phyloP scores from a whole-genome alignment of 1,140 invertebrate genomes.

The Lepeophtheirus salmonis region DNA sequence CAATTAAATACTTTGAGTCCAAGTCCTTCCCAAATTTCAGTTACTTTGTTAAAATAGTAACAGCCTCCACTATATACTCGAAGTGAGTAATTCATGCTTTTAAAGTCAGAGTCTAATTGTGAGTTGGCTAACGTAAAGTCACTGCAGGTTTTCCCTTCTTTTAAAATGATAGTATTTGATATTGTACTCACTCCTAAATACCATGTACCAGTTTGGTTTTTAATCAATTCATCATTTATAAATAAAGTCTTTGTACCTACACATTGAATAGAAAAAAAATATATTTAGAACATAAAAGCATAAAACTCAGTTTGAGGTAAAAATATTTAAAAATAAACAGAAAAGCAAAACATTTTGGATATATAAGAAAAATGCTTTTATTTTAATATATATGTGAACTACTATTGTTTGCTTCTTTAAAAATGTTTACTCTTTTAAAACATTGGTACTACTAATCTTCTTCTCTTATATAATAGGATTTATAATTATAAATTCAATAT shows the following conservation, averaged over 20 bases:
- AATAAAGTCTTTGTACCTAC: not conserved
- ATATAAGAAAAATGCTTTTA: too few species aligned
- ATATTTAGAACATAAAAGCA: too few species aligned
- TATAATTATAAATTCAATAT: too few species aligned
- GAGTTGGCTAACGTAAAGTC: not conserved
- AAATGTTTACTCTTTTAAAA: too few species aligned
- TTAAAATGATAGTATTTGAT: not conserved
- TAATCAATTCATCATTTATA: conserved; percentile 3
- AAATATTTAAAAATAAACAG: too few species aligned
- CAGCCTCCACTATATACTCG: conserved; percentile 25
- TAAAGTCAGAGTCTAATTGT: conserved; percentile 2
- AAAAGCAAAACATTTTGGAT: too few species aligned
- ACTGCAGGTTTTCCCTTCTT: not conserved
- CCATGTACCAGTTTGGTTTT: conserved; percentile 13
- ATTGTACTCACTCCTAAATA: conserved; percentile 7
- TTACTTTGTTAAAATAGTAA: conserved; percentile 25
- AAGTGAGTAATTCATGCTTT: not conserved
- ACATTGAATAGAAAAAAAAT: too few species aligned
- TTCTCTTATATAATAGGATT: too few species aligned
- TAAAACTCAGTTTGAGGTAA: too few species aligned
- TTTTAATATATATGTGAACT: too few species aligned
- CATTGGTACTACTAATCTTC: too few species aligned
- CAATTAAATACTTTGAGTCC: conserved; percentile 24
- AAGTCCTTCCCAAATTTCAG: conserved; percentile 24
- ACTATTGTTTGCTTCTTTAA: too few species aligned